A percentile compares a stretch with the other conserved stretches of the same genome.
phyloP scores from a whole-genome alignment of 2,797 vertebrate species.

The Xiphorhynchus erythropygius region DNA sequence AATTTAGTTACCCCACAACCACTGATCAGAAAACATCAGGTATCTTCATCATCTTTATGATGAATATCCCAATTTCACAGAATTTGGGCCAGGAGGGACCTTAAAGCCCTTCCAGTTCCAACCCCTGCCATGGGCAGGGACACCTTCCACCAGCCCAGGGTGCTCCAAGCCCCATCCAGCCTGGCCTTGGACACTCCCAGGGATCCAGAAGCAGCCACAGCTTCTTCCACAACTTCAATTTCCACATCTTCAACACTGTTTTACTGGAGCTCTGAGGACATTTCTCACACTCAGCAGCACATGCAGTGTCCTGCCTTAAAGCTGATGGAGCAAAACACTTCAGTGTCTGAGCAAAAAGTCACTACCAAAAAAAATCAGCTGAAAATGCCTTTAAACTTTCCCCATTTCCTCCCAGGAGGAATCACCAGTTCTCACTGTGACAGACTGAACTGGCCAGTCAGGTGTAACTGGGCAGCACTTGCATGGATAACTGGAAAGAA shows the following conservation, averaged over 20 bases:
- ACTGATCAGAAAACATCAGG: neutral
- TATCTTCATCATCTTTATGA: neutral
- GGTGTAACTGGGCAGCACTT: neutral
- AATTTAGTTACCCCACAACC: rapidly evolving
- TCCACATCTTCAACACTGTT: neutral
- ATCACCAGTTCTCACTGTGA: neutral
- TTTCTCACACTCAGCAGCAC: neutral
- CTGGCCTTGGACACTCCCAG: neutral
- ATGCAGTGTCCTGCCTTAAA: neutral
- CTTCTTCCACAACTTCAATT: neutral
- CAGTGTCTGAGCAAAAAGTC: neutral
- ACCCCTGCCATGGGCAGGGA: neutral
- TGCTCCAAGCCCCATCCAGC: neutral
- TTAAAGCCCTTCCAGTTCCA: neutral
- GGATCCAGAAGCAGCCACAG: neutral
- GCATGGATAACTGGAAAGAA: neutral
- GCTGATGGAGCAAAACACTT: neutral
- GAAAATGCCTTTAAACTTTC: neutral
- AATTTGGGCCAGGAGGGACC: neutral
- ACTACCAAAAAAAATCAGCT: neutral
- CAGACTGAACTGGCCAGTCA: neutral
- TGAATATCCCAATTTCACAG: neutral
- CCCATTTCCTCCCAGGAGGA: neutral
- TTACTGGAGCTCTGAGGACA: neutral
- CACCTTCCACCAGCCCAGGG: neutral